phyloP scores from a whole-genome alignment of 2,797 vertebrate species.

The Lepus townsendii region DNA sequence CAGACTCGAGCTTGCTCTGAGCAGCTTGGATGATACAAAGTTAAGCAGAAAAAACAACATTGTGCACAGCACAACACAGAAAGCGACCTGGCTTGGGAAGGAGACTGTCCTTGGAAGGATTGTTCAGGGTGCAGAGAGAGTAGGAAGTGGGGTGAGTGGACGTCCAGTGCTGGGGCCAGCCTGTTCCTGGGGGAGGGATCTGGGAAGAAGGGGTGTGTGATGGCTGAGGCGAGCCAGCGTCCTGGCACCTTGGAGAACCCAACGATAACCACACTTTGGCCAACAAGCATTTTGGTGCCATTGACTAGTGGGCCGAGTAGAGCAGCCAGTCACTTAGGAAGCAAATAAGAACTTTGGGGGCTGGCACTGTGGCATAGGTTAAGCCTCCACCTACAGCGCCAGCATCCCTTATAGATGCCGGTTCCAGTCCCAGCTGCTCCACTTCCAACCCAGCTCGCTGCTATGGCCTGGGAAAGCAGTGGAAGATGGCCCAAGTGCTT shows the following conservation, averaged over 20 bases:
- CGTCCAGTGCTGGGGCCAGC: not conserved
- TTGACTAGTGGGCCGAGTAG: not conserved
- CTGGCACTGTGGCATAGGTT: too few relatives aligned
- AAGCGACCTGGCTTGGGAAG: not conserved
- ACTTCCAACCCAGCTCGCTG: too few relatives aligned
- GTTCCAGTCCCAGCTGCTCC: too few relatives aligned
- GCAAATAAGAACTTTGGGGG: not conserved
- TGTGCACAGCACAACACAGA: not conserved
- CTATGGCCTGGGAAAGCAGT: too few relatives aligned
- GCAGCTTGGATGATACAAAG: not conserved
- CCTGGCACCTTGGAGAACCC: not conserved
- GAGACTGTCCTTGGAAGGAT: slow-evolving; percentile 4
- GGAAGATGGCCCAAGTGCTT: too few relatives aligned
- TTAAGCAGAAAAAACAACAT: slow-evolving; percentile 4
- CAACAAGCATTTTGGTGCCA: not conserved
- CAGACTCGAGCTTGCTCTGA: not conserved
- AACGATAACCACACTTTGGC: not conserved
- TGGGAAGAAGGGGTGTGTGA: not conserved
- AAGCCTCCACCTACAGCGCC: too few relatives aligned
- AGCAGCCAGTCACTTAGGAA: too few relatives aligned
- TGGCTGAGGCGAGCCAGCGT: not conserved
- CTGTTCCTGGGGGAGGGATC: not conserved
- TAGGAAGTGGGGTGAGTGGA: not conserved
- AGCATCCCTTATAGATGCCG: too few relatives aligned
- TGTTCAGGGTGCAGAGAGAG: not conserved